phyloP scores from a whole-genome alignment of 2,888 invertebrate species.

The Andricus curvator region DNA sequence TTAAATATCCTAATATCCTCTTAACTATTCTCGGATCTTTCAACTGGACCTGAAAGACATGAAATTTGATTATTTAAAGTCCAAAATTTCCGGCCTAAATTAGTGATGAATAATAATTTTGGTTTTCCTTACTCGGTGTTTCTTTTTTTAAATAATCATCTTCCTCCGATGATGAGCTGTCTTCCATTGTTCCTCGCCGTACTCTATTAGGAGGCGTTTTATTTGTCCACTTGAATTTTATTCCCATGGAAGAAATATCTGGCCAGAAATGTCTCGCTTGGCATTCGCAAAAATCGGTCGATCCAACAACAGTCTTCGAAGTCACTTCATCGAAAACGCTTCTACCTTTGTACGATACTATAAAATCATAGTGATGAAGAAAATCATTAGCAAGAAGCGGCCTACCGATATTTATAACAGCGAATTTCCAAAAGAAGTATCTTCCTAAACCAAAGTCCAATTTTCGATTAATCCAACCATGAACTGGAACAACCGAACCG shows the following conservation, averaged over 20 bases:
- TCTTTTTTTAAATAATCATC: not conserved
- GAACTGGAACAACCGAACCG: not conserved
- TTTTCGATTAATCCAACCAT: constrained; percentile 12
- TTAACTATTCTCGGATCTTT: not conserved
- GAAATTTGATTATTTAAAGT: not conserved
- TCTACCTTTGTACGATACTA: not conserved
- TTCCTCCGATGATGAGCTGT: not conserved
- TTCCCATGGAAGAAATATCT: not conserved
- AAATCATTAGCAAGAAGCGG: constrained; percentile 26
- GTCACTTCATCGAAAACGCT: not conserved
- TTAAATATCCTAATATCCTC: not conserved
- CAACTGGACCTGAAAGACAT: not conserved
- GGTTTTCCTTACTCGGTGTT: not conserved
- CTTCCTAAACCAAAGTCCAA: constrained; percentile 17
- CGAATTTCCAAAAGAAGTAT: constrained; percentile 15
- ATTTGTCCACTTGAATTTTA: not conserved
- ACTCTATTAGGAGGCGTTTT: not conserved
- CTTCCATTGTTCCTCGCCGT: not conserved
- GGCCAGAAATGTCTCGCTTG: constrained; percentile 22
- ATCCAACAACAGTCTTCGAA: not conserved
- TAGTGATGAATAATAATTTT: not conserved
- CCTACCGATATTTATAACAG: not conserved
- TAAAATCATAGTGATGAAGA: not conserved
- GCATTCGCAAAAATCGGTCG: constrained; percentile 19
- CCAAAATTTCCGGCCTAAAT: not conserved